phyloP scores from a whole-genome alignment of 2,113 vertebrate species.

The Laterallus jamaicensis region DNA sequence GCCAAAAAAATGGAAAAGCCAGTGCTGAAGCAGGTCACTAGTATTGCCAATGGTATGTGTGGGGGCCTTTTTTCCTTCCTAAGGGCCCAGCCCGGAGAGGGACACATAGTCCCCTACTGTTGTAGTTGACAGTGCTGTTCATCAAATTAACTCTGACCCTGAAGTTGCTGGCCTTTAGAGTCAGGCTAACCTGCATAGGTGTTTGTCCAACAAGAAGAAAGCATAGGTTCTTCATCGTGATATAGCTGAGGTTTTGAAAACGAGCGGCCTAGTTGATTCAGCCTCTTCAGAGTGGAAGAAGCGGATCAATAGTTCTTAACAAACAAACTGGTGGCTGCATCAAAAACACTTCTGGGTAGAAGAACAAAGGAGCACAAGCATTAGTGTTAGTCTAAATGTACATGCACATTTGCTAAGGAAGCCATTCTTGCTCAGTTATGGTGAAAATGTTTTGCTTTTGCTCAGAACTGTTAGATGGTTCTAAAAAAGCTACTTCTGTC shows the following conservation, averaged over 20 bases:
- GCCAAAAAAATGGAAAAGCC: slow-evolving; percentile 98
- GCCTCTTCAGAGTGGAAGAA: neutral
- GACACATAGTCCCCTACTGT: neutral
- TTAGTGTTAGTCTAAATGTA: neutral
- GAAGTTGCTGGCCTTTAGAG: neutral
- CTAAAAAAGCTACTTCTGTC: neutral
- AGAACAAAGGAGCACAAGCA: neutral
- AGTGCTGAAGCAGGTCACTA: slow-evolving; percentile 81
- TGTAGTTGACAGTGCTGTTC: neutral
- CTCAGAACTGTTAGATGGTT: neutral
- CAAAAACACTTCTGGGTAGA: neutral
- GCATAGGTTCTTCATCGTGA: neutral
- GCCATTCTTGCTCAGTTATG: neutral
- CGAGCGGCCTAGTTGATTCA: neutral
- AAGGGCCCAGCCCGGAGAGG: slow-evolving; percentile 29
- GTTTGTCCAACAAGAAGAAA: neutral
- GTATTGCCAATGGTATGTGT: slow-evolving; percentile 74
- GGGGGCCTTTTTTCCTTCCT: slow-evolving; percentile 51
- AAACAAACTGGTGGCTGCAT: neutral
- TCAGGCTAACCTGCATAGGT: neutral
- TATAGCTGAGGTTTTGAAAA: neutral
- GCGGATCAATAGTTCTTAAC: neutral
- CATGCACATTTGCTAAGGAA: neutral
- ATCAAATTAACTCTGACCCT: neutral
- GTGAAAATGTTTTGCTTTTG: neutral